These are phyloP conservation scores for Uropetala carovei DNA, from an alignment of 2,888 invertebrate genomes.

Conservation along the genomic window DNA sequence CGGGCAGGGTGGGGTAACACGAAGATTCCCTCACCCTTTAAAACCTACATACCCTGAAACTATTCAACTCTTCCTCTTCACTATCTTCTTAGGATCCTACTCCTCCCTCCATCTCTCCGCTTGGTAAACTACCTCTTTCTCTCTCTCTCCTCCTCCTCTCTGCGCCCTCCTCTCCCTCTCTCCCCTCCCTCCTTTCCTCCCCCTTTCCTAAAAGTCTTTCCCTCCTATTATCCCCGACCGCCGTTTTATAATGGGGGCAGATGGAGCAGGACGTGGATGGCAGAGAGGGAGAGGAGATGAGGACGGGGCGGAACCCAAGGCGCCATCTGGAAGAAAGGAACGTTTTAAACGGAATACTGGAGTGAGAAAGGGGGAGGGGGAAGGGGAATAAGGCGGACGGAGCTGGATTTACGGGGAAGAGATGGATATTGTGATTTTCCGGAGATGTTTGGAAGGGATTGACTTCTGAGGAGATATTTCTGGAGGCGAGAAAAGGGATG, in stretches of 20 bases:
- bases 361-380: neutral
- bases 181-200: neutral
- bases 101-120: neutral
- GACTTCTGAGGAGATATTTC: neutral
- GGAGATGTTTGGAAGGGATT: constrained; percentile 42
- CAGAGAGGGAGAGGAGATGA: neutral
- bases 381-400: neutral
- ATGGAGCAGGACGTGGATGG: constrained; percentile 37
- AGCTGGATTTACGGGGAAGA: neutral
- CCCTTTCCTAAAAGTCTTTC: neutral
- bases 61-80: neutral
- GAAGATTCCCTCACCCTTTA: neutral
- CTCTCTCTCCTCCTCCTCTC: neutral
- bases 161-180: neutral
- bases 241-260: constrained; percentile 41
- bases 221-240: constrained; percentile 44
- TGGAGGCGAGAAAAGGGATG: neutral
- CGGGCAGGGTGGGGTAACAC: constrained; percentile 12
- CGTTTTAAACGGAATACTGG: constrained; percentile 33
- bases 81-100: neutral
- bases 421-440: constrained; percentile 49
- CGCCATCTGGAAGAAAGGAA: constrained; percentile 56
- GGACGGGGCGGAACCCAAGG: constrained; percentile 12
- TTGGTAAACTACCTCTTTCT: neutral
- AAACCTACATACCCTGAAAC: neutral